Evolutionary conservation across 2,113 vertebrate genomes (phyloP).

Genomic region (Macrotus californicus): DNA sequence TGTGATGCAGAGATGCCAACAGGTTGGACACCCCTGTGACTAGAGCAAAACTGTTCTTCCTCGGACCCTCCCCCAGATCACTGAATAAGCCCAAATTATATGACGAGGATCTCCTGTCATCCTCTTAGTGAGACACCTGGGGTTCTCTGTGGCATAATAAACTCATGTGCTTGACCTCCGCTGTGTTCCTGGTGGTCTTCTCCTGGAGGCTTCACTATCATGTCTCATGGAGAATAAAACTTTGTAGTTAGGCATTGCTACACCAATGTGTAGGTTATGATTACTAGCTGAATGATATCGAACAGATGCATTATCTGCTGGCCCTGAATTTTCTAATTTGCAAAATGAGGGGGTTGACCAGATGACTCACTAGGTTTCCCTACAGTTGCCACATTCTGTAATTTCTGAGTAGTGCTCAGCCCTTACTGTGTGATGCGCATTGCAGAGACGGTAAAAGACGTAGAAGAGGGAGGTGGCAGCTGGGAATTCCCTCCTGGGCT

Average conservation of each 20-base stretch:
- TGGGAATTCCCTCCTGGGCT: background rate
- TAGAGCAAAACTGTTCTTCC: background rate
- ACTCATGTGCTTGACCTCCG: background rate
- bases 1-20: too few species aligned
- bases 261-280: background rate
- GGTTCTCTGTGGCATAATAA: fast-evolving
- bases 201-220: background rate
- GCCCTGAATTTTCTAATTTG: background rate
- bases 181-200: background rate
- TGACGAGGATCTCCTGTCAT: background rate
- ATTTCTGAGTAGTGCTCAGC: background rate
- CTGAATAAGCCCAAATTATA: background rate
- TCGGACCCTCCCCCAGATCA: too few species aligned
- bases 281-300: background rate
- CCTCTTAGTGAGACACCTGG: fast-evolving
- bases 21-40: too few species aligned
- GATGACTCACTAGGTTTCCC: background rate
- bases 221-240: background rate
- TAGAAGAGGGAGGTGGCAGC: background rate
- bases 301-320: background rate
- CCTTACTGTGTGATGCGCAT: background rate
- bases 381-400: background rate
- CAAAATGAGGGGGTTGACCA: background rate
- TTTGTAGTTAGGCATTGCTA: background rate
- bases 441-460: background rate